Evolutionary conservation across 2,797 vertebrate genomes (phyloP), one percentile per base, ranked within the genome.

Genomic region (Ctenopoma multispine): DNA sequence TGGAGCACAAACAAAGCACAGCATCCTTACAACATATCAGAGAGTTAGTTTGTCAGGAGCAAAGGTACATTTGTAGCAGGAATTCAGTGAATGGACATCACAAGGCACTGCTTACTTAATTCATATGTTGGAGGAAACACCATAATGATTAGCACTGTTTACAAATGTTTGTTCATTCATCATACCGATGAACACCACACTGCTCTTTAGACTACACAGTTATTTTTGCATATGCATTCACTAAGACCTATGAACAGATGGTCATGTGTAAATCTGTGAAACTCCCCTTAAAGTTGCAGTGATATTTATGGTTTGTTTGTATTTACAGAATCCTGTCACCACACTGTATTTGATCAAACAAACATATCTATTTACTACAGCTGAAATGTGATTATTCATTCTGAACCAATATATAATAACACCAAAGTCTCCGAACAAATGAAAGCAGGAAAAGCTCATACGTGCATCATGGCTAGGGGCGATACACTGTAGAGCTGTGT

Each of bases 1-100:
- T 99, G 91, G 18, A 71, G 85, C 81, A 80, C 51, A 89, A 8
- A 73, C 0, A 50, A 58, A 63, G n/a, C n/a, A 65, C 54, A 71
- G 5, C 31, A 34, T 46, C 48, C n/a, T 75, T 14, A 76, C 20
- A 14, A 21, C 6, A 55, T 2, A 43, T 1, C 4, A 65, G 17
- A 65, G 17, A 55, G 36, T 20, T 14, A 31, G 49, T 46, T 60
- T 11, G 40, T 34, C 13, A 15, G 23, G 9, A 29, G 55, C 8
- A 51, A 58, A 13, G 60, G n/a, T 7, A 57, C 41, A 60, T 59
- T 5, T 69, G 11, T 21, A 1, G 40, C n/a, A 36, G 10, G 18
- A 21, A 46, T 14, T 8, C 2, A 31, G 40, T 21, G 18, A 49
- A 59, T 0, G 11, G 23, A 38, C 38, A 55, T 43, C 14, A 36